Conservation (phyloP, 30 jellyfish, hydroid and myxozoan species). For the Cassiopea andromeda region DNA sequence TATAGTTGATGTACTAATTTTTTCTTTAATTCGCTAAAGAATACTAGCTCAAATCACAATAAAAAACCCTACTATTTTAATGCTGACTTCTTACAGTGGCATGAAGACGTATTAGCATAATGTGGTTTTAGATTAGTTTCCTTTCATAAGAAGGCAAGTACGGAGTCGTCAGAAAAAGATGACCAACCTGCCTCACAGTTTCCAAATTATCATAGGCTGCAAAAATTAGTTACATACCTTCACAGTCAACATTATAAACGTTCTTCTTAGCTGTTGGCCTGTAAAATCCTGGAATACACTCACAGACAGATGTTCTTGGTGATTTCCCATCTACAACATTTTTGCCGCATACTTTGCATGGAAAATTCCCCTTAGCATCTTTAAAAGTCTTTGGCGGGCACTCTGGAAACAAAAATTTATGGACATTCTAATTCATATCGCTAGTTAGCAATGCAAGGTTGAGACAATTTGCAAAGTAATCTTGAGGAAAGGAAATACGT, state of each 20-base stretch:
- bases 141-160: neutral
- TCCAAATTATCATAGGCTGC: neutral
- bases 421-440: neutral
- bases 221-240: neutral
- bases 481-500: no score
- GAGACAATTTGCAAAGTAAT: no score
- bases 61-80: no score
- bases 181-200: neutral
- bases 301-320: conserved; percentile 30
- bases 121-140: neutral
- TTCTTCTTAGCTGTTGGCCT: neutral
- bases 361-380: conserved; percentile 52
- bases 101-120: neutral
- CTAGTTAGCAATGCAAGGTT: no score
- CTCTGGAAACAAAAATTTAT: conserved; percentile 8
- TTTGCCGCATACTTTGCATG: conserved; percentile 70
- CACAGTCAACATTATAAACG: conserved; percentile 14
- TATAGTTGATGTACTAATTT: no score
- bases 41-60: no score
- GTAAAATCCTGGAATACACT: conserved; percentile 18
- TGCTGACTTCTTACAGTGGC: no score
- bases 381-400: conserved; percentile 45
- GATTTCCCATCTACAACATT: conserved; percentile 42
- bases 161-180: neutral
- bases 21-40: no score